Evolutionary conservation across 2,797 vertebrate genomes (phyloP), one percentile per base, ranked within the genome.

Genomic region (Darevskia nairensis): DNA sequence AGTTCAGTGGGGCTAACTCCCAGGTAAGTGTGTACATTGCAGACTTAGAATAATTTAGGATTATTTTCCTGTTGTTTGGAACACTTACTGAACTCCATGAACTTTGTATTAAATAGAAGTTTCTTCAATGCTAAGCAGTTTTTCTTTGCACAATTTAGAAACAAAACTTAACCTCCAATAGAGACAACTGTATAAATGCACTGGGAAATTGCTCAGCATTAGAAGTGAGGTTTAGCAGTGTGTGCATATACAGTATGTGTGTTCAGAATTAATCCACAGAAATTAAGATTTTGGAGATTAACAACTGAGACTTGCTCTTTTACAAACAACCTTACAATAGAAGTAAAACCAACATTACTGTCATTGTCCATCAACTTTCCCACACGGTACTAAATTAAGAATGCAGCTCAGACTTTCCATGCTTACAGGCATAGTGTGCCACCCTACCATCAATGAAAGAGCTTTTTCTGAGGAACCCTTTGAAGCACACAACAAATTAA

Each of bases 331-430:
- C 83, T 32, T 76, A 89, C 86, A 84, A 41, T 79, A 39, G 78
- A 68, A 81, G 0, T 81, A 19, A 75, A 85, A 39, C 41, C 55
- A 68, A 41, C 8, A 10, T 83, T 85, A 19, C 89, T 76, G 86
- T 15, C 17, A 41, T 85, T 80, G 66, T 90, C 84, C 88, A 91
- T 80, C 64, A 91, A 86, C 19, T 46, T 84, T n/a, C 72, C 64
- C 19, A 4, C 89, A 66, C 68, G 82, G 25, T 76, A 74, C 25
- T 50, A 85, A 91, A 83, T 17, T 81, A 80, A 91, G 35, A 91
- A 89, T 86, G 59, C 11, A 90, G 61, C 39, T 92, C 78, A 85
- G 46, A 15, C 80, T 92, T 93, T 61, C 88, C 86, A 86, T 69
- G 86, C 87, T 55, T 66, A 83, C 27, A 89, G 59, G 82, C 82